These are phyloP conservation scores for Chelon auratus DNA, from an alignment of 2,797 vertebrate species.

Conservation along the genomic window DNA sequence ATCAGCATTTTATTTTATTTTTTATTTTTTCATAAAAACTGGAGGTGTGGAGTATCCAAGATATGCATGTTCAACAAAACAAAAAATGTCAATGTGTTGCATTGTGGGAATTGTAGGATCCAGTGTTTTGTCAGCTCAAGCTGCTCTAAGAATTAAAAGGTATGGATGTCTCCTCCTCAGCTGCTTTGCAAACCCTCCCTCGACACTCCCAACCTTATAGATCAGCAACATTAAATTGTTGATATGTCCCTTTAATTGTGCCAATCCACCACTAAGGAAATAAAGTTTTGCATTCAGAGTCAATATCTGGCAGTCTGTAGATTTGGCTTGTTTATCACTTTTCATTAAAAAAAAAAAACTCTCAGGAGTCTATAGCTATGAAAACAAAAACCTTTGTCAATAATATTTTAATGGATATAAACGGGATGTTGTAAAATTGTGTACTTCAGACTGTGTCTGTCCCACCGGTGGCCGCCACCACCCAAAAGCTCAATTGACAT, in stretches of 20 bases:
- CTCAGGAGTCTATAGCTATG: background rate
- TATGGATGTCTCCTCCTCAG: background rate
- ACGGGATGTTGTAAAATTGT: conserved; percentile 31
- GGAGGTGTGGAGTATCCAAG: background rate
- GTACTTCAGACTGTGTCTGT: conserved; percentile 13
- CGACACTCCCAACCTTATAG: background rate
- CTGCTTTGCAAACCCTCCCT: background rate
- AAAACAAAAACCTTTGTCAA: conserved; percentile 6
- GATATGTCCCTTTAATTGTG: background rate
- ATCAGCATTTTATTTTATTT: too few relatives aligned
- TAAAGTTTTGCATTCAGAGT: conserved; percentile 1
- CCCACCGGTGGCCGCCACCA: conserved; percentile 19
- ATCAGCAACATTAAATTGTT: background rate
- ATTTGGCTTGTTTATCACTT: conserved; percentile 4
- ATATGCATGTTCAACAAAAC: background rate
- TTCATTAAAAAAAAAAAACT: conserved; percentile 2
- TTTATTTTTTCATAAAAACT: too few relatives aligned
- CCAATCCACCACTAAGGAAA: background rate
- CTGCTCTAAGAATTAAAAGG: background rate
- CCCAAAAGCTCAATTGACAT: conserved; percentile 27
- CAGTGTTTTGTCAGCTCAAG: too few relatives aligned
- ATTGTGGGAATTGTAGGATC: background rate
- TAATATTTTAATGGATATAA: conserved; percentile 22
- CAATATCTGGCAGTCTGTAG: background rate
- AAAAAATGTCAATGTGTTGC: background rate